phyloP scores from a whole-genome alignment of 2,113 vertebrate species.

The Lamprotornis superbus region DNA sequence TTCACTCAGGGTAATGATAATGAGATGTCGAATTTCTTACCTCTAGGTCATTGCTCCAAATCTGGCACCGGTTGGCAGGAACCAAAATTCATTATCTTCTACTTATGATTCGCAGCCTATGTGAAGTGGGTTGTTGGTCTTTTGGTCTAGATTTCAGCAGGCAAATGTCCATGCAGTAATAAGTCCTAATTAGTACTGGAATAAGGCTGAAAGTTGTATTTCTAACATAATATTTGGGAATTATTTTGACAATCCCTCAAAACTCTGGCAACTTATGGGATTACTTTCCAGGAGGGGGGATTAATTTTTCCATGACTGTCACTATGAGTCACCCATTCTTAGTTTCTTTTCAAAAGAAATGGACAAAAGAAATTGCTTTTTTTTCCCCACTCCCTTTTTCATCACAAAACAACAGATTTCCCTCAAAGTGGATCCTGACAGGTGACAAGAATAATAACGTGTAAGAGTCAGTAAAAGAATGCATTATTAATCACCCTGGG shows the following conservation, averaged over 20 bases:
- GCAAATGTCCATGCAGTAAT: background rate
- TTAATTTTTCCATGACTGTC: background rate
- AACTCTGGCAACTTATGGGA: background rate
- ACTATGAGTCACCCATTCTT: constrained; percentile 9
- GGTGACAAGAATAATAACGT: constrained; percentile 68
- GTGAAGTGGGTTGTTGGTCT: background rate
- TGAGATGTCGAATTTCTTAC: constrained; percentile 48
- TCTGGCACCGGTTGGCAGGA: constrained; percentile 26
- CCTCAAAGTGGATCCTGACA: constrained; percentile 64
- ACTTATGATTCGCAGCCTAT: constrained; percentile 1
- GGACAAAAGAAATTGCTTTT: background rate
- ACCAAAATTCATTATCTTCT: constrained; percentile 58
- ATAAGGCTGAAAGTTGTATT: background rate
- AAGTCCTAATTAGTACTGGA: background rate
- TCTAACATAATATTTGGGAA: background rate
- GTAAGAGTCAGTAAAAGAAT: constrained; percentile 67
- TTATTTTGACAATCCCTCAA: background rate
- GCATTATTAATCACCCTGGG: constrained; percentile 62
- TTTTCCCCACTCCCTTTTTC: constrained; percentile 28
- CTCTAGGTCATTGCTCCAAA: constrained; percentile 58
- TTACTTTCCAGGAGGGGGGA: background rate
- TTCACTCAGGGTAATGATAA: constrained; percentile 44
- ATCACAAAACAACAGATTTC: constrained; percentile 61
- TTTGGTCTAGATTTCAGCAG: background rate
- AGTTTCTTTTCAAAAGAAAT: constrained; percentile 9